Base-by-base conservation (phyloP, 2,888 invertebrate species). In the Ochropleura leucogaster region DNA sequence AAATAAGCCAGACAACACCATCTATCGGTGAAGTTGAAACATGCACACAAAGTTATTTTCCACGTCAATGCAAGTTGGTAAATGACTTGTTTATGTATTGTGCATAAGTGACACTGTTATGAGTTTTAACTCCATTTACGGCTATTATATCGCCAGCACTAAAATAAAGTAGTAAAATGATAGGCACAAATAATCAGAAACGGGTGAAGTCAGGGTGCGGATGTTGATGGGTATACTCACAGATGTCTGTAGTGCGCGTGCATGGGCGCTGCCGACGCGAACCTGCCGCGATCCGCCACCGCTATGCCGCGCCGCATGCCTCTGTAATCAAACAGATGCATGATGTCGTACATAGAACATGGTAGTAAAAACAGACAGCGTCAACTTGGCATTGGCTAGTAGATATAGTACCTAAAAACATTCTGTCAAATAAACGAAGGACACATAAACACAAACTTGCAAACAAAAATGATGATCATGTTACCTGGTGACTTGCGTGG, bases 201-300 rank as follows among this genome's bases (percentile, higher is more conserved):
- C 46, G 46, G 46, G 46, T 10, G 46, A 10, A 46, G 46, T 46
- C 46, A 46, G 2, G 9, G 0, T 46, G 1, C 46, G 30, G 30
- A 30, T 30, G 30, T 30, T 30, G 30, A 30, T 30, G 30, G 14
- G 18, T 44, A 44, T 85, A 94, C 95, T 95, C 89, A 96, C 96
- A 95, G 90, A 44, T 94, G 95, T 0, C 95, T 74, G 92, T 96
- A 96, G 91, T 95, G 93, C 30, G 85, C 68, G 83, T 93, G 93
- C 84, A 90, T 73, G 75, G 93, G 94, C 75, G 94, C 93, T 70
- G 93, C 90, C 2, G 94, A 92, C 4, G 95, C 94, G 92, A 95
- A 96, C 47, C 96, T 88, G 3, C 95, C 96, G 84, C 95, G 93
- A 87, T 95, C 95, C 18, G 93, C 80, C 74, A 89, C 92, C 63